phyloP scores from a whole-genome alignment of 2,113 vertebrate genomes.

The Nymphicus hollandicus region DNA sequence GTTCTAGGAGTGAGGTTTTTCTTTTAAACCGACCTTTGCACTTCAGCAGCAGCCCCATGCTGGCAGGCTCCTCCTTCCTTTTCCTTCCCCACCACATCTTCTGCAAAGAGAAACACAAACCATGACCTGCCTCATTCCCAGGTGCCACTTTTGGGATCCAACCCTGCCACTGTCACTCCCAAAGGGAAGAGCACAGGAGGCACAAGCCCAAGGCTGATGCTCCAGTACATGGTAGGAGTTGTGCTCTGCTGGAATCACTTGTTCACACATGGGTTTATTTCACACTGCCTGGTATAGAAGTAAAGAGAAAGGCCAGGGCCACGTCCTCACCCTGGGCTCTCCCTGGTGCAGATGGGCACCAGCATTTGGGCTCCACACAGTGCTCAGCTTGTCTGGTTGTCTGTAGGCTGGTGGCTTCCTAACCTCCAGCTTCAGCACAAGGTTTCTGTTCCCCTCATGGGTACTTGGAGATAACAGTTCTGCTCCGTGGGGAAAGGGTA shows the following conservation, averaged over 20 bases:
- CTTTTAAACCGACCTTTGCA: not conserved
- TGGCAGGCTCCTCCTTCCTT: not conserved
- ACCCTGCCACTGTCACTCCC: not conserved
- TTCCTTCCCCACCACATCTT: not conserved
- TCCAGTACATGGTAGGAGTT: fast-evolving
- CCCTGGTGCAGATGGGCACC: not conserved
- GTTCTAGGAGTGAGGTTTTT: slow-evolving; percentile 21
- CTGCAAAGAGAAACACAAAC: fast-evolving
- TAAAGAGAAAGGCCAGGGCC: not conserved
- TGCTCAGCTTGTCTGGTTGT: not conserved
- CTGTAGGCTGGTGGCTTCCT: not conserved
- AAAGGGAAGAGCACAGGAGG: not conserved
- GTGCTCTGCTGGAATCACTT: not conserved
- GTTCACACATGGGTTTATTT: fast-evolving
- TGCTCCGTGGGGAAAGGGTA: not conserved
- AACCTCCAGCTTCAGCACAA: not conserved
- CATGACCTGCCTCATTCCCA: fast-evolving
- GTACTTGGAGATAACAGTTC: not conserved
- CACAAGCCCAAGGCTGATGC: not conserved
- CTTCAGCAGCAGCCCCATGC: not conserved
- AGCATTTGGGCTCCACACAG: not conserved
- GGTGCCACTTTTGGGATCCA: not conserved
- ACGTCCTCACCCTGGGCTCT: too few relatives aligned
- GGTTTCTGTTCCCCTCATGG: not conserved
- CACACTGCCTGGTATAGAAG: fast-evolving